These are phyloP conservation scores for Python bivittatus DNA, from an alignment of 2,113 vertebrate genomes.

Conservation along the genomic window DNA sequence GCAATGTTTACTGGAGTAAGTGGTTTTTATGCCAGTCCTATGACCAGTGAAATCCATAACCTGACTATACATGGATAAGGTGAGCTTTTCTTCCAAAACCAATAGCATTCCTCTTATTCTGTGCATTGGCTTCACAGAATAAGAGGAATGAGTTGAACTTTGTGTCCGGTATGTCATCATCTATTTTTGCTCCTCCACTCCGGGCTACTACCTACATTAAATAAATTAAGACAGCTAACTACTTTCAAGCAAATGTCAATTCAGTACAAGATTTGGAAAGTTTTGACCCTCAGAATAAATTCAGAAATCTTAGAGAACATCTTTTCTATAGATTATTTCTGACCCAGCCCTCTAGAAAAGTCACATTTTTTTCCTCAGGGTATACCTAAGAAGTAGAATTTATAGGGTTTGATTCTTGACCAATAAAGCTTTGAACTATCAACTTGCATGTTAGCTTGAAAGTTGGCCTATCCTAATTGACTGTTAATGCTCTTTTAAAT, in stretches of 20 bases:
- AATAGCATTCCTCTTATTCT: too few relatives aligned
- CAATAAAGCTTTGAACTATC: not conserved
- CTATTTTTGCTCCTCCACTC: not conserved
- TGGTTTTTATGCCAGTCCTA: not conserved
- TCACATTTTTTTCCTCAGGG: not conserved
- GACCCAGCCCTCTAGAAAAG: not conserved
- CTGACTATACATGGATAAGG: not conserved
- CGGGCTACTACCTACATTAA: not conserved
- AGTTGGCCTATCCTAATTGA: not conserved
- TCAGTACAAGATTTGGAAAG: too few relatives aligned
- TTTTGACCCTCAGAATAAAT: too few relatives aligned
- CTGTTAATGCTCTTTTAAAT: not conserved
- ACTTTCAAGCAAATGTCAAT: too few relatives aligned
- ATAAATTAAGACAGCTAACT: too few relatives aligned
- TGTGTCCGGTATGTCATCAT: not conserved
- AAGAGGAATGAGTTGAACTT: not conserved
- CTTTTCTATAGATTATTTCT: too few relatives aligned
- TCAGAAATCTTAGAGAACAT: too few relatives aligned
- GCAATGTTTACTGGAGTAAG: not conserved
- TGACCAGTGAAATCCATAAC: not conserved
- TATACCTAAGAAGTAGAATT: not conserved
- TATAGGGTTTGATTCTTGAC: not conserved
- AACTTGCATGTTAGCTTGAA: not conserved
- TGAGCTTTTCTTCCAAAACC: not conserved
- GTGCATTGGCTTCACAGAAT: not conserved